A percentile compares a stretch with the other conserved stretches of the same genome.
These are phyloP conservation scores for Myripristis jacobus DNA, from an alignment of 2,797 vertebrate species.

Conservation along the genomic window DNA sequence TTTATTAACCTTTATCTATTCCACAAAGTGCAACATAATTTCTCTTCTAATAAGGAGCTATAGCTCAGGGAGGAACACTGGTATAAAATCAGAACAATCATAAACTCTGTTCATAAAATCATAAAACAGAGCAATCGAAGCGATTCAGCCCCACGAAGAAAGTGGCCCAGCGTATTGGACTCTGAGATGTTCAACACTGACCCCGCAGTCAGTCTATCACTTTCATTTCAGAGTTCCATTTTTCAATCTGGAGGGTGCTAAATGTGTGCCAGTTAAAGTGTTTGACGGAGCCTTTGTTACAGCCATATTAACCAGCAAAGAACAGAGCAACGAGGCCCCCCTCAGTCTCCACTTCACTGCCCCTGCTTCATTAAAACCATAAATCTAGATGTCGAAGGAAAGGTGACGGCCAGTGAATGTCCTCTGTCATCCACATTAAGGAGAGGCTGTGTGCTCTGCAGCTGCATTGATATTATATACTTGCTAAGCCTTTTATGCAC, in stretches of 20 bases:
- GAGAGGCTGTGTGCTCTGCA: constrained; percentile 27
- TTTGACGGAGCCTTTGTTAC: constrained; percentile 73
- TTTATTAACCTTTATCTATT: constrained; percentile 74
- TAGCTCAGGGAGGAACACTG: constrained; percentile 63
- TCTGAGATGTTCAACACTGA: constrained; percentile 49
- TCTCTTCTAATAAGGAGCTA: constrained; percentile 69
- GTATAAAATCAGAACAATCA: constrained; percentile 66
- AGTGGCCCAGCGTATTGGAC: constrained; percentile 46
- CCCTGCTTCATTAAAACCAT: constrained; percentile 81
- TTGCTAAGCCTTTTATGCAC: background rate
- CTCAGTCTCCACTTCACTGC: constrained; percentile 66
- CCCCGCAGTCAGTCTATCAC: constrained; percentile 60
- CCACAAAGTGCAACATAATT: constrained; percentile 71
- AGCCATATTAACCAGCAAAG: constrained; percentile 64
- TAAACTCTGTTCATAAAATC: constrained; percentile 76
- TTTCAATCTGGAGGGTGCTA: constrained; percentile 72
- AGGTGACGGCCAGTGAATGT: constrained; percentile 61
- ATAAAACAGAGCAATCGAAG: constrained; percentile 64
- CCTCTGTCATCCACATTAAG: constrained; percentile 60
- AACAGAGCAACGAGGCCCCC: constrained; percentile 62
- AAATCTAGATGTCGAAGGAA: constrained; percentile 72
- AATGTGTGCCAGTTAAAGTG: constrained; percentile 68
- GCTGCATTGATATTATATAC: constrained; percentile 26
- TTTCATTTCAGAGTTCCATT: constrained; percentile 66
- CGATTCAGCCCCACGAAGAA: constrained; percentile 56